phyloP scores from a whole-genome alignment of 2,797 vertebrate species.

The Rhabdomys pumilio region DNA sequence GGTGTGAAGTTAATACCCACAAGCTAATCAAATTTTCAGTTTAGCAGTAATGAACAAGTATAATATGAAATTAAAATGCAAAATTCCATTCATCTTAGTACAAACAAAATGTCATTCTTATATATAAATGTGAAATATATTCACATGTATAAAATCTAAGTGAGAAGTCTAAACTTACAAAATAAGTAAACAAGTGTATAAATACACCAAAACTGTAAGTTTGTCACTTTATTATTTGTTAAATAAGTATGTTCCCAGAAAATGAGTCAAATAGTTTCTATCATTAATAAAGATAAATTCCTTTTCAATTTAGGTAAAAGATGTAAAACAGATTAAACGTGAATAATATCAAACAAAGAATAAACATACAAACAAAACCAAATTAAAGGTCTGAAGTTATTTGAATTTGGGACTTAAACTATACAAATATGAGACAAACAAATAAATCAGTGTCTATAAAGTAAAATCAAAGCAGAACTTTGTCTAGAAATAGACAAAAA shows the following conservation, averaged over 20 bases:
- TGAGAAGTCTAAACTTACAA: background rate
- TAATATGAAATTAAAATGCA: background rate
- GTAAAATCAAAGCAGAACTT: background rate
- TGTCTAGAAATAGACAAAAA: background rate
- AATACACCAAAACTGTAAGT: background rate
- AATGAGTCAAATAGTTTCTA: background rate
- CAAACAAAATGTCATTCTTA: background rate
- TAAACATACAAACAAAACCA: background rate
- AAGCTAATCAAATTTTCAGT: background rate
- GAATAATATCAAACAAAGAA: background rate
- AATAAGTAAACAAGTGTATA: background rate
- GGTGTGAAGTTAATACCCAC: background rate
- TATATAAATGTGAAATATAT: background rate
- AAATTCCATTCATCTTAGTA: background rate
- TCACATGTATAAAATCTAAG: background rate
- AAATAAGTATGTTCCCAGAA: background rate
- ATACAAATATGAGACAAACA: background rate
- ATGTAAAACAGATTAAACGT: background rate
- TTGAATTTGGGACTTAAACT: background rate
- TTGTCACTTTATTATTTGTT: background rate
- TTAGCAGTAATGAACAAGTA: background rate
- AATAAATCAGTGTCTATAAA: background rate
- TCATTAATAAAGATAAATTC: background rate
- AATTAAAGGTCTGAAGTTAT: background rate
- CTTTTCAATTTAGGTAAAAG: background rate